Percentiles rank a stretch among this genome's conserved stretches.
These are phyloP conservation scores for Anarsia innoxiella DNA, from an alignment of 2,888 invertebrate genomes.

Conservation along the genomic window DNA sequence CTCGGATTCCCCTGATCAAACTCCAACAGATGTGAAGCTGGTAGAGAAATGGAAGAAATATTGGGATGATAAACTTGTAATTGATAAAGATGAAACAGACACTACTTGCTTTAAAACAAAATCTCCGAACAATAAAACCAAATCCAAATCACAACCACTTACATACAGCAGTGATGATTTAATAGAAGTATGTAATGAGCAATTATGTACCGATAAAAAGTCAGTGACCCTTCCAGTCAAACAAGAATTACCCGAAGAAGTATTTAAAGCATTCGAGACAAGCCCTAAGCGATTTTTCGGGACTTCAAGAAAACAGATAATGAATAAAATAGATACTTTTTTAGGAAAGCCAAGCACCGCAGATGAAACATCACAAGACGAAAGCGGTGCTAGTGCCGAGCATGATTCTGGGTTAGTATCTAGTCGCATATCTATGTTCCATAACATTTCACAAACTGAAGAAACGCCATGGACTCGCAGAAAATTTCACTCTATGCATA, in stretches of 20 bases:
- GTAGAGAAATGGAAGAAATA: conserved; percentile 62
- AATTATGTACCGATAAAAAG: conserved; percentile 13
- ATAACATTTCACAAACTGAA: conserved; percentile 57
- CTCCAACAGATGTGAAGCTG: conserved; percentile 33
- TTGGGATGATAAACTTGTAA: conserved; percentile 58
- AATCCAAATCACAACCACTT: conserved; percentile 13
- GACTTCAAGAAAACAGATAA: conserved; percentile 61
- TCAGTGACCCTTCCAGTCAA: conserved; percentile 34
- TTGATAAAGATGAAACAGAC: conserved; percentile 31
- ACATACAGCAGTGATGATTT: conserved; percentile 15
- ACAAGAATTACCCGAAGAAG: conserved; percentile 64
- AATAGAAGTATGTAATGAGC: conserved; percentile 13
- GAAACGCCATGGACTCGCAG: conserved; percentile 36
- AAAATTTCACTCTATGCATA: conserved; percentile 50
- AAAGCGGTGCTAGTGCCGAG: conserved; percentile 26
- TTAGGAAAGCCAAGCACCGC: conserved; percentile 44
- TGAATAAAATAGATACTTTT: conserved; percentile 64
- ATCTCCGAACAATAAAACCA: conserved; percentile 20
- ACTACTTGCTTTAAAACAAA: conserved; percentile 22
- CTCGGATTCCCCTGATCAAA: conserved; percentile 18
- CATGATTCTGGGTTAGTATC: conserved; percentile 63
- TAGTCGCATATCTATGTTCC: conserved; percentile 65
- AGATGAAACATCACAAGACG: conserved; percentile 32
- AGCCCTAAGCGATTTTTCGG: conserved; percentile 69
- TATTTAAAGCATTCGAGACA: conserved; percentile 67